Base-by-base conservation (phyloP, 2,888 invertebrate species). In the Nomada goodeniana region DNA sequence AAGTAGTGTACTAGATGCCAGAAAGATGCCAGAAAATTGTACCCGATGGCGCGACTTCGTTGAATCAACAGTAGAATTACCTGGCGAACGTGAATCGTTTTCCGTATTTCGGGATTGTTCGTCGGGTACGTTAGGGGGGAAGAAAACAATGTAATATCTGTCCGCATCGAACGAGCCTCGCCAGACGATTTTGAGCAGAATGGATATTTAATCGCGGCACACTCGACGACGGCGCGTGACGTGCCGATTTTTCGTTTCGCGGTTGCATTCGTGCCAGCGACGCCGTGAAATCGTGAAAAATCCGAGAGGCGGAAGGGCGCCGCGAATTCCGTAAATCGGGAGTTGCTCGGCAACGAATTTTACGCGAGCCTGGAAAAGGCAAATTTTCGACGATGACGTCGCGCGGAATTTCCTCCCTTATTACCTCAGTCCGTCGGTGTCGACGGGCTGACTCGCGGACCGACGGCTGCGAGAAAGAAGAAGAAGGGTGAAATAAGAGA, bases 321-420 rank as follows among this genome's bases (percentile, higher is more conserved):
- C 44, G 23, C 18, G 68, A 18, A 20, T 69, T 42, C 20, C 11
- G 11, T 53, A 44, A 59, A 59, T 59, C 57, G 26, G 26, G 57
- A 61, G 50, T n/a, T 18, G 50, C 50, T 36, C 23, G 50, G 47
- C n/a, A 3, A 3, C 29, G 61, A 71, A 61, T 61, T 61, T 52
- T 15, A 36, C 15, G 61, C 2, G 20, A 26, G 26, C 26, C 9
- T 18, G 20, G 42, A 26, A 60, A 70, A 70, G 60, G 60, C 52
- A 52, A 70, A 75, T 71, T 76, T 71, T 71, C 61, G 55, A 63
- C 23, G 57, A 36, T 9, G 26, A 23, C 42, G 70, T 59, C 69
- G 47, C 26, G 44, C 55, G 53, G 63, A 71, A 57, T 76, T 76
- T 60, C 52, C 69, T 57, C 55, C 55, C 65, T 73, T 65, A 57